Percentiles rank a stretch among this genome's conserved stretches.
These are phyloP conservation scores for Apodemus sylvaticus DNA, from an alignment of 2,113 vertebrate genomes.

Conservation along the genomic window DNA sequence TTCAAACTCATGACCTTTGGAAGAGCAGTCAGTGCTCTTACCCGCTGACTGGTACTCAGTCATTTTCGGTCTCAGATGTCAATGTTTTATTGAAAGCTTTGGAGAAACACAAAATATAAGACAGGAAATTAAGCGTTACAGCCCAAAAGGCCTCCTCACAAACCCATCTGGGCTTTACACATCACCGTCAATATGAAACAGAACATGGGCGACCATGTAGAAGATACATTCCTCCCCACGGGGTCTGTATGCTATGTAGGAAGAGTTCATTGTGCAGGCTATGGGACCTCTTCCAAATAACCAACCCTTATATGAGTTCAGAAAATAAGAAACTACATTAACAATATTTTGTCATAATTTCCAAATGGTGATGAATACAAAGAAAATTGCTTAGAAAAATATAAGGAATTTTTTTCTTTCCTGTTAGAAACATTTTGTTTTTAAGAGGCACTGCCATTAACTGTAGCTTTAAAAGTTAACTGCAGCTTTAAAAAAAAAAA, in stretches of 20 bases:
- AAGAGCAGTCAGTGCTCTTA: too few relatives aligned
- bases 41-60: too few relatives aligned
- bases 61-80: not conserved
- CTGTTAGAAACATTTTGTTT: not conserved
- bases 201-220: not conserved
- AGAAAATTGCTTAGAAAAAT: not conserved
- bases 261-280: not conserved
- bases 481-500: too few relatives aligned
- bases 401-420: not conserved
- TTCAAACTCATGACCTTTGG: too few relatives aligned
- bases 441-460: not conserved
- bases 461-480: not conserved
- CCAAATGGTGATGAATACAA: not conserved
- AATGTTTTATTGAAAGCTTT: not conserved
- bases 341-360: not conserved
- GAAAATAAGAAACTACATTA: not conserved
- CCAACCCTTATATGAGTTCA: not conserved
- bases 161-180: not conserved
- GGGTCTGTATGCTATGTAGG: too few relatives aligned
- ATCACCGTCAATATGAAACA: not conserved
- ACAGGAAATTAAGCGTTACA: not conserved
- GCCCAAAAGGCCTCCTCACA: not conserved
- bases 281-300: not conserved
- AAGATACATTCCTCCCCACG: not conserved
- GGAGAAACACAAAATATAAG: not conserved